Conservation (phyloP, 92 coral and sea anemone species). For the Actinernus sp. region DNA sequence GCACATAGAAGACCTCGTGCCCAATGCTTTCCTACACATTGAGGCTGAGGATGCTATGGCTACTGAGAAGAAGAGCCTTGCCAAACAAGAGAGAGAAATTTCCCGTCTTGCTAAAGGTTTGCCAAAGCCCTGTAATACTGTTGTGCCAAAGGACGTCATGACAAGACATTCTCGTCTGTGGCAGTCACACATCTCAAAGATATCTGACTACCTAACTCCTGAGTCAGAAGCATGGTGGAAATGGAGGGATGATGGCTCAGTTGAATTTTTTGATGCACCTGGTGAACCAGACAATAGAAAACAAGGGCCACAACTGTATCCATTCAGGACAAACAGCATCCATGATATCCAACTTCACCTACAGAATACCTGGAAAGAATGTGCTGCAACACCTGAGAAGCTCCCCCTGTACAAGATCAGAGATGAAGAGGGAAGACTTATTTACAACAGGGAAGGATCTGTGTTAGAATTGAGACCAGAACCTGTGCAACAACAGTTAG, state of each 20-base stretch:
- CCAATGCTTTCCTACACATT: constrained; percentile 36
- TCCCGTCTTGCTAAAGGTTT: constrained; percentile 22
- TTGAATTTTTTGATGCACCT: constrained; percentile 59
- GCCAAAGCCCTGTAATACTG: constrained; percentile 35
- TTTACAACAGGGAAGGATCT: too few relatives aligned
- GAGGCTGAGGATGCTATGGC: constrained; percentile 9
- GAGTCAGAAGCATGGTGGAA: constrained; percentile 67
- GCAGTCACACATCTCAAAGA: constrained; percentile 50
- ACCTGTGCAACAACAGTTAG: too few relatives aligned
- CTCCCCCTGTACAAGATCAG: neutral
- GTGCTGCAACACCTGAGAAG: constrained; percentile 1
- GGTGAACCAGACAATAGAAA: constrained; percentile 32
- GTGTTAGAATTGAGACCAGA: too few relatives aligned
- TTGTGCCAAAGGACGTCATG: constrained; percentile 27
- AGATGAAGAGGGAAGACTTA: neutral
- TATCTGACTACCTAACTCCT: constrained; percentile 49
- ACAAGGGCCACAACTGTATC: constrained; percentile 64
- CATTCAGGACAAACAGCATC: constrained; percentile 51
- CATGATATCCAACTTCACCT: neutral
- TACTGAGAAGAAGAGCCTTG: constrained; percentile 21
- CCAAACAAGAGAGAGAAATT: constrained; percentile 41
- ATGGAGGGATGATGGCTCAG: constrained; percentile 26
- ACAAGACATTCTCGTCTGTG: constrained; percentile 24
- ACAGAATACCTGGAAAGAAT: constrained; percentile 13
- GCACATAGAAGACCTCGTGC: constrained; percentile 12